A percentile compares a stretch with the other conserved stretches of the same genome.
phyloP scores from a whole-genome alignment of 2,797 vertebrate species.

The Hozukius guyotensis region DNA sequence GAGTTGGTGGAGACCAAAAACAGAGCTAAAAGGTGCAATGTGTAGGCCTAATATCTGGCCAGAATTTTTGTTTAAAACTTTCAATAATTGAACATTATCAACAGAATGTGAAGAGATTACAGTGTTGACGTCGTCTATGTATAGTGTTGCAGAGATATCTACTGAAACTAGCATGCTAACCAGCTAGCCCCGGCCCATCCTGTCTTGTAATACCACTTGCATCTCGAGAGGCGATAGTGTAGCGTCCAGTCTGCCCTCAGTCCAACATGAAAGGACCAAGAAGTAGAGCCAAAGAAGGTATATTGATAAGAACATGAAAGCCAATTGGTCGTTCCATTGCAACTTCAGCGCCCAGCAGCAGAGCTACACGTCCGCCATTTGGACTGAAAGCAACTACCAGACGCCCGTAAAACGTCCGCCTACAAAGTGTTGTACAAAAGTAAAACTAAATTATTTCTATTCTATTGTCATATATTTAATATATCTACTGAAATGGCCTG shows the following conservation, averaged over 20 bases:
- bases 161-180: not conserved
- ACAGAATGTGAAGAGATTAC: not conserved
- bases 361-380: no score
- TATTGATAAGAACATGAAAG: no score
- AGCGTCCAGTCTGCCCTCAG: not conserved
- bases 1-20: no score
- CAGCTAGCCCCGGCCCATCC: not conserved
- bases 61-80: not conserved
- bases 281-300: not conserved
- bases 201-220: not conserved
- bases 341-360: fast-evolving
- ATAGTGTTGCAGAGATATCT: not conserved
- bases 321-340: no score
- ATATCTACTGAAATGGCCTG: no score
- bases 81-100: no score
- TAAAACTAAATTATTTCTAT: no score
- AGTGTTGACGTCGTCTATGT: not conserved
- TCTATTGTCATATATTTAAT: no score
- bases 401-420: fast-evolving
- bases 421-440: no score
- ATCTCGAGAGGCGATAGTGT: not conserved
- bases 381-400: no score
- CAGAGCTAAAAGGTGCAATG: not conserved
- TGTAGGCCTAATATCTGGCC: not conserved
- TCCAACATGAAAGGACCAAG: not conserved